Percentiles rank a stretch among this genome's conserved stretches.
Evolutionary conservation across 2,113 vertebrate species (phyloP).

Genomic region (Heterochromis multidens): DNA sequence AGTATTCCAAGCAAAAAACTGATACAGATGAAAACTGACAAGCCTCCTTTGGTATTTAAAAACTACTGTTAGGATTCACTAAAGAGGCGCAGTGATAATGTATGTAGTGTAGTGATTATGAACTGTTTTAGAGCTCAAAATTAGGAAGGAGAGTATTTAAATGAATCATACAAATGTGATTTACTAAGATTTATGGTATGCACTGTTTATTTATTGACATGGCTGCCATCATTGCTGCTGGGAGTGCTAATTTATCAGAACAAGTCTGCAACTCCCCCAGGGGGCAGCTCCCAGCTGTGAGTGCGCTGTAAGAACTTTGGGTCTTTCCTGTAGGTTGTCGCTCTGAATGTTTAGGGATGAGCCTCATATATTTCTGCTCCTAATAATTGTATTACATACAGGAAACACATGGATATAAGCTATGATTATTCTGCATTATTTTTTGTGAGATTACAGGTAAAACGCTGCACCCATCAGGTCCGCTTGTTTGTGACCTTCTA

Average conservation of each 20-base stretch:
- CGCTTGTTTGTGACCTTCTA: background rate
- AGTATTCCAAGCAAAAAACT: background rate
- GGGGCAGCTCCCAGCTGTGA: background rate
- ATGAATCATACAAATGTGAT: background rate
- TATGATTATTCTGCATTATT: fast-evolving
- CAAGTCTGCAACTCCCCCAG: background rate
- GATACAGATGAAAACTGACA: background rate
- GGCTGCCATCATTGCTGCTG: background rate
- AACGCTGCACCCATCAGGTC: fast-evolving
- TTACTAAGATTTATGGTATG: background rate
- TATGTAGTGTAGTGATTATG: too few species aligned
- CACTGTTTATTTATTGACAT: background rate
- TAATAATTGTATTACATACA: background rate
- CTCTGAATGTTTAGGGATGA: background rate
- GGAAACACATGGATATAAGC: background rate
- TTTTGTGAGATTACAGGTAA: background rate
- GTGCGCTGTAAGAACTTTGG: background rate
- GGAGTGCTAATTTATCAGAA: background rate
- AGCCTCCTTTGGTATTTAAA: background rate
- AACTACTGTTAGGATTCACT: background rate
- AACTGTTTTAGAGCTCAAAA: background rate
- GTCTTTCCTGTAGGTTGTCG: background rate
- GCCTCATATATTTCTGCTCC: background rate
- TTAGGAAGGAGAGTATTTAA: background rate
- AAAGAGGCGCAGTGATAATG: background rate